These are phyloP conservation scores for Parotocinclus haroldoi DNA, from an alignment of 2,797 vertebrate genomes.

Conservation along the genomic window DNA sequence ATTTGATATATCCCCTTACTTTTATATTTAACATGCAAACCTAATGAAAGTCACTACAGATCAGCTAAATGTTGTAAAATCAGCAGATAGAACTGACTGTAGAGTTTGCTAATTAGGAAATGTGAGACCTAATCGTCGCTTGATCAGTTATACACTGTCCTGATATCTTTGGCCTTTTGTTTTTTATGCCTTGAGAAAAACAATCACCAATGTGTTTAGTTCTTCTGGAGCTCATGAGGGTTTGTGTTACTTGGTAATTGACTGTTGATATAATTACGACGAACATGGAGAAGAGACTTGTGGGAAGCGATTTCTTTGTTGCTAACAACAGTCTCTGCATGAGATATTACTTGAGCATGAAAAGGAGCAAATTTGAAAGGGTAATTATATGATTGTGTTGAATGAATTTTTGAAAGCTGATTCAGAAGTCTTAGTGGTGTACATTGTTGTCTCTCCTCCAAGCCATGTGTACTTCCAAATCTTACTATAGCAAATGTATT, in stretches of 20 bases:
- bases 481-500: constrained; percentile 14
- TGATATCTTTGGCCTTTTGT: constrained; percentile 12
- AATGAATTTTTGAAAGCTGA: constrained; percentile 29
- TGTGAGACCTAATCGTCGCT: neutral
- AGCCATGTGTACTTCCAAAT: neutral
- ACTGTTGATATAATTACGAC: constrained; percentile 62
- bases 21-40: constrained; percentile 42
- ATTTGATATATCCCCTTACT: too few relatives aligned
- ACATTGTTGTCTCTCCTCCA: constrained; percentile 15
- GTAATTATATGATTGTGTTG: constrained; percentile 59
- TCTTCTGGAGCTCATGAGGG: constrained; percentile 14
- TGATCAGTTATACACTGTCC: neutral
- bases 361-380: constrained; percentile 52
- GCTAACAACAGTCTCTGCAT: constrained; percentile 48
- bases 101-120: too few relatives aligned
- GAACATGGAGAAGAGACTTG: constrained; percentile 58
- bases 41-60: constrained; percentile 55
- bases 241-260: constrained; percentile 33
- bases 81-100: too few relatives aligned
- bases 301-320: constrained; percentile 56
- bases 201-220: constrained; percentile 21
- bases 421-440: constrained; percentile 29
- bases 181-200: constrained; percentile 15
- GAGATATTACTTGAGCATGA: constrained; percentile 54
- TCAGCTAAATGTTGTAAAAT: constrained; percentile 32